Evolutionary conservation across 1,140 invertebrate genomes (phyloP).

Genomic region (Parasteatoda tepidariorum): DNA sequence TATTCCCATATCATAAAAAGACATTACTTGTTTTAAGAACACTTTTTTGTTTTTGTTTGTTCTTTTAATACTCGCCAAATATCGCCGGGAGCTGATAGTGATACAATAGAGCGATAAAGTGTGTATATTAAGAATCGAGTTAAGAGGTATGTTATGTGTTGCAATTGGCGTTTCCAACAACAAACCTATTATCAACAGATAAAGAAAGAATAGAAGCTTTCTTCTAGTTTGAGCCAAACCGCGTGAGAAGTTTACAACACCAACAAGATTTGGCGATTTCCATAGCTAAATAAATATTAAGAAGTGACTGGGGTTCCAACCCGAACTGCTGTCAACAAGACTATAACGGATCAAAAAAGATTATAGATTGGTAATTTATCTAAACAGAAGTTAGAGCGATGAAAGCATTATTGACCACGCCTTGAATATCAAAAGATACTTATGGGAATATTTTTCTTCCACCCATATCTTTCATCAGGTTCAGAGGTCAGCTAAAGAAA

Average conservation of each 20-base stretch:
- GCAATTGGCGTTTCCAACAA: slow-evolving; percentile 27
- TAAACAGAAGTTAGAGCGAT: slow-evolving; percentile 20
- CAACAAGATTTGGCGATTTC: neutral
- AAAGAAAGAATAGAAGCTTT: neutral
- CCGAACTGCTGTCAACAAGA: neutral
- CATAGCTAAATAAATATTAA: slow-evolving; percentile 20
- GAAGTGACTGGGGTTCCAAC: neutral
- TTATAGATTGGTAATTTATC: slow-evolving; percentile 16
- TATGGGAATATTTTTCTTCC: neutral
- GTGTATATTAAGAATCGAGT: slow-evolving; percentile 7
- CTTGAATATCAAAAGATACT: neutral
- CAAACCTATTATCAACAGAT: slow-evolving; percentile 8
- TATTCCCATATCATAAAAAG: neutral
- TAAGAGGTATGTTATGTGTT: slow-evolving; percentile 11
- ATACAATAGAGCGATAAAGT: slow-evolving; percentile 22
- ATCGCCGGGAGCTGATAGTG: neutral
- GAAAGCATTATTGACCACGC: slow-evolving; percentile 7
- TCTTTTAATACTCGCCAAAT: neutral
- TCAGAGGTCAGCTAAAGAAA: neutral
- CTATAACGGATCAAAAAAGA: neutral
- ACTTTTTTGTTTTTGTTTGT: neutral
- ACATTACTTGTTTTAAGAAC: slow-evolving; percentile 2
- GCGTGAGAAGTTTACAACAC: slow-evolving; percentile 24
- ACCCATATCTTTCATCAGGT: neutral
- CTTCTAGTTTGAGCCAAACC: neutral